Base-by-base conservation (phyloP, 1,140 invertebrate genomes). In the Microvelia longipes region DNA sequence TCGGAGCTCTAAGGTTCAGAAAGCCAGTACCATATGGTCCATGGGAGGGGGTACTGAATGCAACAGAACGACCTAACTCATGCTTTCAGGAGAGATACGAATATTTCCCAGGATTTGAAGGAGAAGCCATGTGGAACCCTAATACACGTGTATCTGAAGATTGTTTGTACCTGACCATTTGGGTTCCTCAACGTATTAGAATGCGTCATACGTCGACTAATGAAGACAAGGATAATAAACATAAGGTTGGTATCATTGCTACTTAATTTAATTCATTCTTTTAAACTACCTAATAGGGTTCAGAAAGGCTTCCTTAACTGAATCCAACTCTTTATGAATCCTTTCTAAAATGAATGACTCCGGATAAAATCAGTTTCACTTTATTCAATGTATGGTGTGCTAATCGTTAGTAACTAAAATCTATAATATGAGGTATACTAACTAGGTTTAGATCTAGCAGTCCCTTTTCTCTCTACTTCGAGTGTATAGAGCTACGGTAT, bases 71-170 rank as follows among this genome's bases (percentile, higher is more conserved):
- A 77, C 90, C 90, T 28, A 91, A 92, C 77, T 90, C 89, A 71
- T 94, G 92, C 80, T 90, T 87, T 74, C 90, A 93, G 78, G 91
- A 93, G 77, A 83, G 88, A 69, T 93, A 92, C 77, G 90, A 92
- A 77, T 92, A 91, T 76, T 94, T 93, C 74, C 90, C 90, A 0
- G 91, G 90, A 0, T 93, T 94, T 79, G 86, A 88, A 70, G 91
- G 92, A n/a, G 91, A 93, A 75, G 90, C 92, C 76, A 96, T 95
- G 90, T 96, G 93, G 94, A 96, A 95, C 80, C 91, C 92, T 0
- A 94, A 94, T 74, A 94, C 92, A 0, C 90, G 92, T 77, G 87
- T 94, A 70, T 92, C 90, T 14, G 94, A 97, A 82, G 94, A 97
- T 78, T 97, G 94, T 77, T 81, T 97, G 0, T 96, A 96, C 78